A percentile compares a stretch with the other conserved stretches of the same genome.
phyloP scores from a whole-genome alignment of 2,888 invertebrate genomes.

The Morinoia aosen region DNA sequence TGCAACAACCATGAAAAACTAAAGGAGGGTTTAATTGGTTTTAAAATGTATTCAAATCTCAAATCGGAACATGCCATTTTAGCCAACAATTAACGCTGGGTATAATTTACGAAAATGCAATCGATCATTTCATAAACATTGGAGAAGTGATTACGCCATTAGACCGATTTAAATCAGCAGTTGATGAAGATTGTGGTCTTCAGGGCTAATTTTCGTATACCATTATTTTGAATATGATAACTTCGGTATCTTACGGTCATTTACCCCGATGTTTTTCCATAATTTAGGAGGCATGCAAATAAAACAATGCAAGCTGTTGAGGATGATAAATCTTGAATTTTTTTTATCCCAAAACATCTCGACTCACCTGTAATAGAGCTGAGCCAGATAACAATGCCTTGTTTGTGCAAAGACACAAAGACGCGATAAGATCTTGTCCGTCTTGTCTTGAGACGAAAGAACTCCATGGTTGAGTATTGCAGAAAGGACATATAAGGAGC shows the following conservation, averaged over 20 bases:
- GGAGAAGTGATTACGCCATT: not conserved
- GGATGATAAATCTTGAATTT: not conserved
- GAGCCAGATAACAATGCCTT: not conserved
- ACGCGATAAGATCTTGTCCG: not conserved
- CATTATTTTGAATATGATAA: not conserved
- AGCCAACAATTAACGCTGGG: not conserved
- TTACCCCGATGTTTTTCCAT: not conserved
- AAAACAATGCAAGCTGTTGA: not conserved
- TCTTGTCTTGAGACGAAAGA: not conserved
- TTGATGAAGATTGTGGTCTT: not conserved
- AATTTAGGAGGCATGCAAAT: not conserved
- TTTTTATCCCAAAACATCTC: not conserved
- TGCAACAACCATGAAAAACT: not conserved
- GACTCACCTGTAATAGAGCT: not conserved
- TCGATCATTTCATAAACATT: not conserved
- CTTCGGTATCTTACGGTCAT: not conserved
- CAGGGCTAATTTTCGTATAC: not conserved
- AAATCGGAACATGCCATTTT: not conserved
- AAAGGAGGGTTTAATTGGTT: not conserved
- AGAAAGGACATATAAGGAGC: not conserved
- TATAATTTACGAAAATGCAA: not conserved
- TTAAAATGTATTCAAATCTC: not conserved
- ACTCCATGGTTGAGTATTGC: not conserved
- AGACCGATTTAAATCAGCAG: not conserved
- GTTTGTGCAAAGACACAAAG: not conserved